Conservation (phyloP, 2,113 vertebrate genomes). For the Microtus ochrogaster region DNA sequence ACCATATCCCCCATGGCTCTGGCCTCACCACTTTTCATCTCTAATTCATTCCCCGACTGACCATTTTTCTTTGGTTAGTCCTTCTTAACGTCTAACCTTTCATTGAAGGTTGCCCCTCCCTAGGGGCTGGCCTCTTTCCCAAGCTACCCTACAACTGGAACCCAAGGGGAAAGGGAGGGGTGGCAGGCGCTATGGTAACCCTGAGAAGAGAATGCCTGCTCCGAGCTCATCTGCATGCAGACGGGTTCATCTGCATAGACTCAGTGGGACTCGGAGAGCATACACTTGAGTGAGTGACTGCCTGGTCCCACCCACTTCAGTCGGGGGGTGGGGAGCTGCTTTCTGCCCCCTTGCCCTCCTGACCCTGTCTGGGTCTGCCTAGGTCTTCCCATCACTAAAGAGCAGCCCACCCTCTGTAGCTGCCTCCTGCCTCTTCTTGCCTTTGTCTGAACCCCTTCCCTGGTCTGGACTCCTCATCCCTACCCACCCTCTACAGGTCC, state of each 20-base stretch:
- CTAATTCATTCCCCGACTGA: neutral
- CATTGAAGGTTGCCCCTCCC: neutral
- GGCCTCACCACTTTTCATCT: neutral
- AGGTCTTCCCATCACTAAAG: conserved; percentile 40
- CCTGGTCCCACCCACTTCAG: conserved; percentile 37
- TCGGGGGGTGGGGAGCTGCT: neutral
- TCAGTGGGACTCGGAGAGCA: conserved; percentile 80
- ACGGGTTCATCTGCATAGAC: conserved; percentile 86
- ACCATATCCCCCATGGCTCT: neutral
- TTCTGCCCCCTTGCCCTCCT: neutral
- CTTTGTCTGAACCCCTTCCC: neutral
- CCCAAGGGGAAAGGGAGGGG: conserved; percentile 4
- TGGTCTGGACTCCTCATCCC: neutral
- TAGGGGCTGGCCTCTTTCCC: conserved; percentile 37
- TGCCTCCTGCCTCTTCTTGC: neutral
- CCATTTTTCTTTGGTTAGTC: conserved; percentile 35
- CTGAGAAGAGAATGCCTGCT: conserved; percentile 88
- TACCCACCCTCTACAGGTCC: neutral
- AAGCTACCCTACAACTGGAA: conserved; percentile 56
- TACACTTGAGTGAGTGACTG: conserved; percentile 57
- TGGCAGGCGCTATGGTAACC: conserved; percentile 76
- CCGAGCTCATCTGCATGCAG: conserved; percentile 80
- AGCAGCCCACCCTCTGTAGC: neutral
- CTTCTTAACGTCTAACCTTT: conserved; percentile 59
- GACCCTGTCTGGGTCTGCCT: conserved; percentile 22